Evolutionary conservation across 2,888 invertebrate genomes (phyloP).

Genomic region (Furcula furcula): DNA sequence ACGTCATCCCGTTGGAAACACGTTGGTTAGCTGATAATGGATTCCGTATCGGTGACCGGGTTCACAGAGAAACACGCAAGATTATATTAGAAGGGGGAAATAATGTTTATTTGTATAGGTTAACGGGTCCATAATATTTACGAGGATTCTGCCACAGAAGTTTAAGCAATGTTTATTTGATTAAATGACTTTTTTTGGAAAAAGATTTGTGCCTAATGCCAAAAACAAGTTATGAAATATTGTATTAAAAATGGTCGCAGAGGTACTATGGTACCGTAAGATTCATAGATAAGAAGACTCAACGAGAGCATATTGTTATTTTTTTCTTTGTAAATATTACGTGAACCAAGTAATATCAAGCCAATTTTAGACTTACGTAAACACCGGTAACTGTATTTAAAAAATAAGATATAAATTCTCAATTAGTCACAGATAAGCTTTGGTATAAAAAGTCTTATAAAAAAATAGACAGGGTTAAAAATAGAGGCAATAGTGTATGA

Average conservation of each 20-base stretch:
- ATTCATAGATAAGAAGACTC: neutral
- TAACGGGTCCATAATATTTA: too few species aligned
- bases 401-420: neutral
- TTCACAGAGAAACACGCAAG: neutral
- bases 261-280: too few species aligned
- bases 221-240: too few species aligned
- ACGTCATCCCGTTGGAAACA: conserved; percentile 34
- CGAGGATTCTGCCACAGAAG: too few species aligned
- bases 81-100: too few species aligned
- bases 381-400: neutral
- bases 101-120: too few species aligned
- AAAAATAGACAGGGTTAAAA: neutral
- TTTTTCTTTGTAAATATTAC: neutral
- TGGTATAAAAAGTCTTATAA: too few species aligned
- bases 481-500: neutral
- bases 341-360: neutral
- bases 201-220: too few species aligned
- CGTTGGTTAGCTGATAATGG: conserved; percentile 9
- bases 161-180: too few species aligned
- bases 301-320: neutral
- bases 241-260: too few species aligned
- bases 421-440: neutral
- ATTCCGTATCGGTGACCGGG: conserved; percentile 1
- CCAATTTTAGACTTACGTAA: neutral
- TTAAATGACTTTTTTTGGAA: too few species aligned